A percentile compares a stretch with the other conserved stretches of the same genome.
These are phyloP conservation scores for Lamproptera curius DNA, from an alignment of 2,888 invertebrate species.

Conservation along the genomic window DNA sequence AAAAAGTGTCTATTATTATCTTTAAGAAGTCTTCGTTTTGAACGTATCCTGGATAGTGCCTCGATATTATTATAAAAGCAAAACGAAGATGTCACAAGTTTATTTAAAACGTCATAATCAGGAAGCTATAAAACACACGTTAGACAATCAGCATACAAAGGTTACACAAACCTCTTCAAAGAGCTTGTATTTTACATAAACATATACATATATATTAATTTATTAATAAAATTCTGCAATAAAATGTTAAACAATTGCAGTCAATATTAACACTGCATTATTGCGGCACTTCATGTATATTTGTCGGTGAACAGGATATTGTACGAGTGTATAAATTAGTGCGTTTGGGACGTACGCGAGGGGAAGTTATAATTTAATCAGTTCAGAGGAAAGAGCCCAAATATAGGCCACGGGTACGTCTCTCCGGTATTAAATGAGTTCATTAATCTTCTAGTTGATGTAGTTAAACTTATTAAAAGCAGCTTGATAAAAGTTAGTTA, in stretches of 20 bases:
- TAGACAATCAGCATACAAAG: too few relatives aligned
- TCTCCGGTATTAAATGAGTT: constrained; percentile 10
- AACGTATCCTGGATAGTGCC: too few relatives aligned
- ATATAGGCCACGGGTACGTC: constrained; percentile 16
- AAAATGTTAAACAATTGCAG: neutral
- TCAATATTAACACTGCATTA: neutral
- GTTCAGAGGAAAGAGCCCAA: constrained; percentile 17
- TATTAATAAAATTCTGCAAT: neutral
- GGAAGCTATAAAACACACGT: too few relatives aligned
- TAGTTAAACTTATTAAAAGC: constrained; percentile 11
- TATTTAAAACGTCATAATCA: too few relatives aligned
- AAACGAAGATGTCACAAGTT: too few relatives aligned
- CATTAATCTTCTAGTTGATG: constrained; percentile 9
- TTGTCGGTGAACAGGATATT: constrained; percentile 14
- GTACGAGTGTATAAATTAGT: constrained; percentile 11
- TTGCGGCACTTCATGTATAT: neutral
- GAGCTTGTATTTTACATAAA: too few relatives aligned
- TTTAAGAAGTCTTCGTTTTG: too few relatives aligned
- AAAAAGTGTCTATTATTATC: too few relatives aligned
- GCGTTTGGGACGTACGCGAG: neutral
- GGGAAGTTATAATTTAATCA: constrained; percentile 18
- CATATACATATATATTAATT: neutral
- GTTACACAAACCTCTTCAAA: too few relatives aligned
- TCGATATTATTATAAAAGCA: too few relatives aligned
- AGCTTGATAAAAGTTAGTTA: neutral